Base-by-base conservation (phyloP, 2,888 invertebrate genomes). In the Dolomedes plantarius region DNA sequence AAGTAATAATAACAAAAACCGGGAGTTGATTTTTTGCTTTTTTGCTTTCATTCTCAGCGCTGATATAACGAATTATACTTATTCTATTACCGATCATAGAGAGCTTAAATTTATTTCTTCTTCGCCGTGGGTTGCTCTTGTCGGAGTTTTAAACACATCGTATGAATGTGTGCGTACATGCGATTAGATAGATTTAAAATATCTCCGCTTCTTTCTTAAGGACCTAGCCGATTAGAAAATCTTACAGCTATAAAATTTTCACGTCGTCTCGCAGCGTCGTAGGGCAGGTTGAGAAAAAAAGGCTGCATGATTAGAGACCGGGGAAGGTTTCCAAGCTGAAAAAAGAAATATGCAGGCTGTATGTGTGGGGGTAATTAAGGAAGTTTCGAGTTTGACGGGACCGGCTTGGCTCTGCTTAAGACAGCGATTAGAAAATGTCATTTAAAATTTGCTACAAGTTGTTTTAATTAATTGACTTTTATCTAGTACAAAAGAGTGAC, bases 71-170 rank as follows among this genome's bases (percentile, higher is more conserved):
- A 77, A 77, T 85, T 85, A 77, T 77, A 50, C 83, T 73, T 77
- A 85, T 85, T 85, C 83, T 68, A 85, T 85, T 85, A 85, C 83
- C 72, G 77, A 85, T 85, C 77, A 85, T 77, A 85, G 77, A 77
- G 73, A 72, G 77, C 76, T 85, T 77, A 85, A 85, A 85, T 78
- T 85, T 85, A 72, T 77, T 85, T 85, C 77, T 67, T 76, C 73
- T 73, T 85, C 72, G 83, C 71, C n/a, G 64, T 27, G 46, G 65
- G 31, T 82, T 39, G 29, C 74, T 19, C 32, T n/a, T 74, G 82
- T 71, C 67, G 72, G 73, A 72, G 83, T 68, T 77, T 77, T 83
- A 83, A 85, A 77, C 71, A 72, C 68, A 77, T 50, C 46, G 73
- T 41, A 76, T 71, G 82, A 75, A 68, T 81, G 76, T 77, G 83